Percentiles rank a stretch among this genome's conserved stretches.
These are phyloP conservation scores for Morone saxatilis DNA, from an alignment of 2,113 vertebrate species.

Conservation along the genomic window DNA sequence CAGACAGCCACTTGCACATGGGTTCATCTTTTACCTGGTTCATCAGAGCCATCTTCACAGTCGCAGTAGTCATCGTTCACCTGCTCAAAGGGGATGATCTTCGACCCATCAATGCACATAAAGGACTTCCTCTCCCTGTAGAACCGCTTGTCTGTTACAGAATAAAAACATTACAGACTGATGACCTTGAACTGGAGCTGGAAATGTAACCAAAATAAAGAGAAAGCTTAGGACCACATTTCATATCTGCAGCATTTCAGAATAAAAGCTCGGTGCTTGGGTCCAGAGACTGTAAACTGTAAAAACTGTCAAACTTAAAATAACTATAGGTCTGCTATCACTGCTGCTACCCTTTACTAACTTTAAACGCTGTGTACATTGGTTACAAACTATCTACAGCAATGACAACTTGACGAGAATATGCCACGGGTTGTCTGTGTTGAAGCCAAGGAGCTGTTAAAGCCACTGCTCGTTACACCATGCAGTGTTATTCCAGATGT, in stretches of 20 bases:
- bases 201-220: background rate
- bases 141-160: conserved; percentile 78
- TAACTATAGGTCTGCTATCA: background rate
- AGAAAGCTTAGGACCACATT: background rate
- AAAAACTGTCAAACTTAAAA: background rate
- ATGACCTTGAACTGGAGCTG: conserved; percentile 1
- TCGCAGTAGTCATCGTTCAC: conserved; percentile 94
- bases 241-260: background rate
- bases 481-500: background rate
- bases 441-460: background rate
- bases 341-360: background rate
- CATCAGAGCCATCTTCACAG: conserved; percentile 90
- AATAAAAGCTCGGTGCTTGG: background rate
- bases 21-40: conserved; percentile 84
- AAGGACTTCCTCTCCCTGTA: conserved; percentile 82
- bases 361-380: no score
- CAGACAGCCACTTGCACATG: background rate
- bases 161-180: conserved; percentile 10
- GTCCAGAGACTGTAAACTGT: background rate
- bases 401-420: background rate
- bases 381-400: background rate
- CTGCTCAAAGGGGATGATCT: conserved; percentile 80
- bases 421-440: background rate
- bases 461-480: no score
- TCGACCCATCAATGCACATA: conserved; percentile 81